Conservation (phyloP, 2,113 vertebrate genomes). For the Tyto alba region DNA sequence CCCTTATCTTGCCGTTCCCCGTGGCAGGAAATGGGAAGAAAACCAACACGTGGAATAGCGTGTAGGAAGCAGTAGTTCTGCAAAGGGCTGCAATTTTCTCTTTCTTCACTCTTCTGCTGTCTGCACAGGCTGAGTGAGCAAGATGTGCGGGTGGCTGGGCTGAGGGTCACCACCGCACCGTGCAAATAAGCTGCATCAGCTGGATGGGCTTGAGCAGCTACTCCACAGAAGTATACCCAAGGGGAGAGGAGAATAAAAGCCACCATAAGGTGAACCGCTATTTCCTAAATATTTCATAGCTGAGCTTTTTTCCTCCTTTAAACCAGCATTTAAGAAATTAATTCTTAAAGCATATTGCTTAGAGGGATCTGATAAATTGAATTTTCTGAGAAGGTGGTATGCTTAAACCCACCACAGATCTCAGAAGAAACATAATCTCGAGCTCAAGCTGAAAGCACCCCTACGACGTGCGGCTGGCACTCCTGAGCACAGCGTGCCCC, state of each 20-base stretch:
- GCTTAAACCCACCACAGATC: not conserved
- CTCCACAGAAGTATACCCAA: not conserved
- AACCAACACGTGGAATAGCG: not conserved
- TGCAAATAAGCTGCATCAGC: not conserved
- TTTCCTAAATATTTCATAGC: not conserved
- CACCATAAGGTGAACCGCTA: not conserved
- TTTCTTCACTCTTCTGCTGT: not conserved
- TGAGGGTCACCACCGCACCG: not conserved
- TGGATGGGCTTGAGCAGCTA: not conserved
- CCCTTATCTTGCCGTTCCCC: not conserved
- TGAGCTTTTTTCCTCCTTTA: not conserved
- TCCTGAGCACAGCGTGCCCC: not conserved
- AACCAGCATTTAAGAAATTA: not conserved
- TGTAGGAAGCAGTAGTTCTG: not conserved
- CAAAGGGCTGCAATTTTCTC: not conserved
- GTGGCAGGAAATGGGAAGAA: not conserved
- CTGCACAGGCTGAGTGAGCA: not conserved
- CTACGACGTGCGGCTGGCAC: not conserved
- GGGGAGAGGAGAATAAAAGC: not conserved
- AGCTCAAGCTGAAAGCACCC: not conserved
- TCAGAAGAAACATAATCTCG: not conserved
- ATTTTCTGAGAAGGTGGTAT: not conserved
- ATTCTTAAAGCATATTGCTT: not conserved
- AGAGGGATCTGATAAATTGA: not conserved
- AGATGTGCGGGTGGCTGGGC: not conserved